Conservation (phyloP, 2,888 invertebrate genomes). For the Mythimna albipuncta region DNA sequence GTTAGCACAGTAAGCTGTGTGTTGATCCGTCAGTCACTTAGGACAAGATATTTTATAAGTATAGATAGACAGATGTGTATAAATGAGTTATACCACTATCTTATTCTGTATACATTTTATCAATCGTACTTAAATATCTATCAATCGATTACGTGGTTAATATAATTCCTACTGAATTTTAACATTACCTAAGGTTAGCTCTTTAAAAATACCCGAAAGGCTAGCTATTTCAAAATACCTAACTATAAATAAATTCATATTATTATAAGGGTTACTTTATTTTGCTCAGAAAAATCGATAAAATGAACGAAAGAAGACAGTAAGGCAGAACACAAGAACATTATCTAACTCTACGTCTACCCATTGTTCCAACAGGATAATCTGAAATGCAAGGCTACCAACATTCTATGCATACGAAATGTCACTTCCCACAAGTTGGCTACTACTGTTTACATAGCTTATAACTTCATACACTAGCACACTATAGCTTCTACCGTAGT, state of each 20-base stretch:
- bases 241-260: background rate
- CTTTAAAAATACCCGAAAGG: background rate
- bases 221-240: background rate
- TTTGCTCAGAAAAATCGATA: background rate
- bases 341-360: conserved; percentile 2
- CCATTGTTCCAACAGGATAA: background rate
- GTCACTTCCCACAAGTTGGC: background rate
- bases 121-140: background rate
- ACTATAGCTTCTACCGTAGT: background rate
- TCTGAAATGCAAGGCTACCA: conserved; percentile 13
- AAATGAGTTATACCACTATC: too few relatives aligned
- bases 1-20: too few relatives aligned
- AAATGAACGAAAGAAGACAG: background rate
- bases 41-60: too few relatives aligned
- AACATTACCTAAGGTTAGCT: too few relatives aligned
- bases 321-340: background rate
- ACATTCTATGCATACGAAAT: conserved; percentile 24
- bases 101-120: too few relatives aligned
- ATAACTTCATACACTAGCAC: background rate
- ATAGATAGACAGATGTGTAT: too few relatives aligned
- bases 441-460: background rate
- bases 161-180: too few relatives aligned
- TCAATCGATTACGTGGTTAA: background rate
- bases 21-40: too few relatives aligned
- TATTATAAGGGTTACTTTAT: background rate